phyloP scores from a whole-genome alignment of 2,113 vertebrate genomes.

The Macquaria ambigua region DNA sequence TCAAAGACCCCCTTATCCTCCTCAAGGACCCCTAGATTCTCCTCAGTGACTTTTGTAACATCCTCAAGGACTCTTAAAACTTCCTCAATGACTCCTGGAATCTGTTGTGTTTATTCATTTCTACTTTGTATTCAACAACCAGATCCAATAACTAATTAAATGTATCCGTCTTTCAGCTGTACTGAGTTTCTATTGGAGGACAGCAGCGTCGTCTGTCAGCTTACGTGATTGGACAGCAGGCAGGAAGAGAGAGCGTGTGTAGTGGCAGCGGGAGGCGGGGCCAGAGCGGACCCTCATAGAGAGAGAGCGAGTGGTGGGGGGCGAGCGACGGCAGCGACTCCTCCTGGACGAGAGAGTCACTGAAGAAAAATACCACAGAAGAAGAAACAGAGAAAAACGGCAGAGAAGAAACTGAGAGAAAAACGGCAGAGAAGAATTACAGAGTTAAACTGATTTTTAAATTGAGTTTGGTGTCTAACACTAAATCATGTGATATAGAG shows the following conservation, averaged over 20 bases:
- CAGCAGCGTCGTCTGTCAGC: background rate
- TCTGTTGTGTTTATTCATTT: too few species aligned
- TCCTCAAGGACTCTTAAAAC: background rate
- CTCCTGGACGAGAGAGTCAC: constrained; percentile 63
- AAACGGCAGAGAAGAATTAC: constrained; percentile 3
- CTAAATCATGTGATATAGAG: too few species aligned
- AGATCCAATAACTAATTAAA: too few species aligned
- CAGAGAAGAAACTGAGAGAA: background rate
- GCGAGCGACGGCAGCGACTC: constrained; percentile 64
- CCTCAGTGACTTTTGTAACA: too few species aligned
- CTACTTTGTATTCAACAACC: too few species aligned
- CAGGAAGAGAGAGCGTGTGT: constrained; percentile 81
- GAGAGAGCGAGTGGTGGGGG: constrained; percentile 74
- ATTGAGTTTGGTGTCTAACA: too few species aligned
- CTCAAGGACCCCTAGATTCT: too few species aligned
- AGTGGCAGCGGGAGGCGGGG: constrained; percentile 73
- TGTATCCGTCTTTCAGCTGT: background rate
- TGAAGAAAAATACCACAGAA: constrained; percentile 37
- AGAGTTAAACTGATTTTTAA: too few species aligned
- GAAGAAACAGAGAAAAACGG: constrained; percentile 6
- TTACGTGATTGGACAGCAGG: constrained; percentile 81
- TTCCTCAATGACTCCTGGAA: background rate
- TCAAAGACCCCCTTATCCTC: background rate
- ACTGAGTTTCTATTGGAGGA: background rate
- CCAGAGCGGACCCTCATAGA: constrained; percentile 82